Evolutionary conservation across 2,113 vertebrate species (phyloP).

Genomic region (Chascanopsetta lugubris): DNA sequence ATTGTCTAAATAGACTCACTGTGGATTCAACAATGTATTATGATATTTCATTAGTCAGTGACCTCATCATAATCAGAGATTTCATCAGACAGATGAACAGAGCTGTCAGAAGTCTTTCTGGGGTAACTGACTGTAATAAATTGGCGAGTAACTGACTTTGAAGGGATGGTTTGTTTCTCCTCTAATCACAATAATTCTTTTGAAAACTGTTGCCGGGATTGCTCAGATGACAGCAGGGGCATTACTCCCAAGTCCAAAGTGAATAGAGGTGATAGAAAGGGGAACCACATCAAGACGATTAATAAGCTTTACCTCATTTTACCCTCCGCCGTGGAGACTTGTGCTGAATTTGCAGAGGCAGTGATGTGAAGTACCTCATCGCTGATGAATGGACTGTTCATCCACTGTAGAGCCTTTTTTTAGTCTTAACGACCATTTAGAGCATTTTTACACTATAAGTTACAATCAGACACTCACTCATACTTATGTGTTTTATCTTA

Average conservation of each 20-base stretch:
- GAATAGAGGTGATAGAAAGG: not conserved
- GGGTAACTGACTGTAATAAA: not conserved
- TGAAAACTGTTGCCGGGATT: not conserved
- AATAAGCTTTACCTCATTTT: not conserved
- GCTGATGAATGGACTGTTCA: not conserved
- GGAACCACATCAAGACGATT: not conserved
- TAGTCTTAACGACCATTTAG: not conserved
- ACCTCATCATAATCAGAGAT: not conserved
- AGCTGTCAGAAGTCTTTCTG: not conserved
- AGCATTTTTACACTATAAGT: not conserved
- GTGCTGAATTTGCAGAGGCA: not conserved
- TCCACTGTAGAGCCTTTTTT: not conserved
- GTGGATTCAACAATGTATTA: not conserved
- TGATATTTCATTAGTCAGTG: conserved; percentile 14
- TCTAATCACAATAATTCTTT: not conserved
- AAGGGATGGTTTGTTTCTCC: not conserved
- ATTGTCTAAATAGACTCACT: not conserved
- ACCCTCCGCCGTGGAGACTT: not conserved
- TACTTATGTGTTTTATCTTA: not conserved
- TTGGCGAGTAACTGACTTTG: not conserved
- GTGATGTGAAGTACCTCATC: no score
- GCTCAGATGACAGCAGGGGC: not conserved
- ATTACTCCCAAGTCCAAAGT: no score
- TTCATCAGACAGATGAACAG: not conserved
- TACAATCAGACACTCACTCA: not conserved